Evolutionary conservation across 2,113 vertebrate species (phyloP).

Genomic region (Dipodomys merriami): DNA sequence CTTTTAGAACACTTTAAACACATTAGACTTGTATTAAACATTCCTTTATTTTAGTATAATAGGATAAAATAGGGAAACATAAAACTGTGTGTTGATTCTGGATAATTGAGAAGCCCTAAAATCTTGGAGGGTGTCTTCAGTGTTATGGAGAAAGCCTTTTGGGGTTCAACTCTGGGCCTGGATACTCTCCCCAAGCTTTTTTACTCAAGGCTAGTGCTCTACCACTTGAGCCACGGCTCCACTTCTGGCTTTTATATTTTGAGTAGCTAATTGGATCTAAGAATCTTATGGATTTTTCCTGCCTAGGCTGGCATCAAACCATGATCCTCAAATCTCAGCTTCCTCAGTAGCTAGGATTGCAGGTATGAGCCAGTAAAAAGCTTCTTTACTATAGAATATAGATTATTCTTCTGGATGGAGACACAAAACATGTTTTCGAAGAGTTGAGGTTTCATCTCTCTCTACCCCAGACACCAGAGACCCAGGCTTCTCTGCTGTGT

Average conservation of each 20-base stretch:
- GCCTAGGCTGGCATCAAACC: no score
- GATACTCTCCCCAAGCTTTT: no score
- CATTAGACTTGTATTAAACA: background rate
- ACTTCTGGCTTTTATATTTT: no score
- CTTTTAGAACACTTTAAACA: background rate
- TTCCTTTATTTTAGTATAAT: background rate
- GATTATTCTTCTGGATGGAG: background rate
- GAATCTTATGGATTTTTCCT: no score
- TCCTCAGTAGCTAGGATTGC: no score
- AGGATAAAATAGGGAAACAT: no score
- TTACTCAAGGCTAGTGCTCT: no score
- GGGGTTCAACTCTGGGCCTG: no score
- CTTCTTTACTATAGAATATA: background rate
- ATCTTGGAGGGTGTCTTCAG: background rate
- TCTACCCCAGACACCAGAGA: background rate
- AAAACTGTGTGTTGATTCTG: background rate
- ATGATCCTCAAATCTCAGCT: no score
- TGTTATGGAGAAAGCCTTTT: background rate
- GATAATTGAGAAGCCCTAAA: background rate
- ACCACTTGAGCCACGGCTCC: no score
- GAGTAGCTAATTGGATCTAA: no score
- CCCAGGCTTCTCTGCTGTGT: background rate
- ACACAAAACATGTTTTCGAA: background rate
- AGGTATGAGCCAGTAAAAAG: no score
- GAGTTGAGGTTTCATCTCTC: background rate